phyloP scores from a whole-genome alignment of 2,113 vertebrate genomes.

The Channa maculata region DNA sequence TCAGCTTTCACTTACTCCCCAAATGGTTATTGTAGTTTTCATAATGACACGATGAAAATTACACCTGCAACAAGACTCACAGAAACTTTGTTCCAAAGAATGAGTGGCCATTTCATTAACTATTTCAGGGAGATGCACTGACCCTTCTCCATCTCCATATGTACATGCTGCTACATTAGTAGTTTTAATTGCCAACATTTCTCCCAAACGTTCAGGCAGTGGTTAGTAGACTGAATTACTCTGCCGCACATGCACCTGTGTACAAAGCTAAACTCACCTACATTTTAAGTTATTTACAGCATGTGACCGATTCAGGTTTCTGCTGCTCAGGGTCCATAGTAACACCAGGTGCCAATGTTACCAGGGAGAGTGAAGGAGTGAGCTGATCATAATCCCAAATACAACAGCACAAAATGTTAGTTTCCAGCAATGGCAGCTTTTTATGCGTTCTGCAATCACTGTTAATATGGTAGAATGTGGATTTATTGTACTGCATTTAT shows the following conservation, averaged over 20 bases:
- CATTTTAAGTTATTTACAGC: conserved; percentile 45
- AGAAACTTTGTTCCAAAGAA: not conserved
- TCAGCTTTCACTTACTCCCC: not conserved
- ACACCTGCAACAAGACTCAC: no score
- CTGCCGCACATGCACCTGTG: conserved; percentile 23
- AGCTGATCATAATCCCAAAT: not conserved
- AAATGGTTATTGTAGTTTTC: not conserved
- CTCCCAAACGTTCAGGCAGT: not conserved
- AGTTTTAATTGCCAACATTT: not conserved
- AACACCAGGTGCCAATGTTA: conserved; percentile 44
- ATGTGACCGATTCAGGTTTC: conserved; percentile 14
- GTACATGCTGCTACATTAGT: no score
- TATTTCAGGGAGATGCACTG: not conserved
- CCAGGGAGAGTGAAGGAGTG: conserved; percentile 8
- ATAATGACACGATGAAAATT: no score
- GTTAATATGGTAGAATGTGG: not conserved
- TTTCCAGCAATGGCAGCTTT: not conserved
- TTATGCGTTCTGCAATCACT: not conserved
- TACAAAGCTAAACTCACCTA: conserved; percentile 30
- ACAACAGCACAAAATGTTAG: not conserved
- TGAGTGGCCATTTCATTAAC: not conserved
- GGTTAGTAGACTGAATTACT: not conserved
- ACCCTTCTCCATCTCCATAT: not conserved
- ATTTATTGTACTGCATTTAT: not conserved
- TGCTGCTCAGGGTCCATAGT: conserved; percentile 41